phyloP scores from a whole-genome alignment of 2,888 invertebrate genomes.

The Nyleta sp. region DNA sequence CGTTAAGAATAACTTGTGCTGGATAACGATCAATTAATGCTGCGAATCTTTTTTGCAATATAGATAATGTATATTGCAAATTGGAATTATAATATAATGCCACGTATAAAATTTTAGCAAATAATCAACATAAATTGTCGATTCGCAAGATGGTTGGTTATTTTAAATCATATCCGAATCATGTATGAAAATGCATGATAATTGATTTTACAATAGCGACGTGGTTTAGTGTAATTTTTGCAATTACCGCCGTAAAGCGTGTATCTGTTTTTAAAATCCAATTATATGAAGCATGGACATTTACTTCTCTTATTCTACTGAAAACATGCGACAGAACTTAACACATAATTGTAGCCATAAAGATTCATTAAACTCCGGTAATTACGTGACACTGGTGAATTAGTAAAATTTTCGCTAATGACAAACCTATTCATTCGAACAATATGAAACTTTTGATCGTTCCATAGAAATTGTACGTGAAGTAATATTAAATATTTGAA shows the following conservation, averaged over 20 bases:
- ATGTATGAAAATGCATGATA: no score
- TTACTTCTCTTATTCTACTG: slow-evolving; percentile 17
- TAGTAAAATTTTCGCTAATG: slow-evolving; percentile 31
- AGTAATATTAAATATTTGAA: neutral
- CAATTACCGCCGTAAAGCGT: neutral
- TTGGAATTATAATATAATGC: no score
- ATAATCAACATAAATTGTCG: no score
- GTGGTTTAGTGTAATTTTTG: neutral
- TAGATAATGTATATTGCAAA: no score
- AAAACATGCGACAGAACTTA: slow-evolving; percentile 20
- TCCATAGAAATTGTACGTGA: slow-evolving; percentile 1
- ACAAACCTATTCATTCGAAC: slow-evolving; percentile 28
- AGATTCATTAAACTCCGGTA: slow-evolving; percentile 37
- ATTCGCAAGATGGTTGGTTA: no score
- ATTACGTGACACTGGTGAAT: slow-evolving; percentile 23
- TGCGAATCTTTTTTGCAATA: neutral
- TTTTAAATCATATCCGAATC: no score
- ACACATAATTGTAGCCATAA: slow-evolving; percentile 25
- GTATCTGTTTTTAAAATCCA: slow-evolving; percentile 14
- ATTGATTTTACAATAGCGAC: no score
- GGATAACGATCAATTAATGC: neutral
- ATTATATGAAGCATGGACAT: slow-evolving; percentile 16
- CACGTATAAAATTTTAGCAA: no score
- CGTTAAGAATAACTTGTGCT: neutral
- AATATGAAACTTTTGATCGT: slow-evolving; percentile 25